Evolutionary conservation across 2,797 vertebrate species (phyloP), one percentile per base, ranked within the genome.

Genomic region (Triplophysa bombifrons): DNA sequence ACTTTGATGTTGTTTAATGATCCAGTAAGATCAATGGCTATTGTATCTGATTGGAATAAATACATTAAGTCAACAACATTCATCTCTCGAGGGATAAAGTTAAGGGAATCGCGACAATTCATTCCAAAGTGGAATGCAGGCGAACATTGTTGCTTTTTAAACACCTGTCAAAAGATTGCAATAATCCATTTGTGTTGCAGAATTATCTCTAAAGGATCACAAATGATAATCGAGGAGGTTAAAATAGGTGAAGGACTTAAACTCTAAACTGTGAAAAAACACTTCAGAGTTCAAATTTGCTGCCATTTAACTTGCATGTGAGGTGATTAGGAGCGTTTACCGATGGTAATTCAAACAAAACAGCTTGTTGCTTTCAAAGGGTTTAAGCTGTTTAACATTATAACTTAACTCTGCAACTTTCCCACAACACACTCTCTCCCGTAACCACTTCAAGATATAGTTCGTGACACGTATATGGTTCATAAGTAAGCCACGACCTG

Each of bases 401-500:
- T 81, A 78, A 67, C 51, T 56, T 69, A 67, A 82, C 67, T 74
- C 74, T 58, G 44, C 20, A 70, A 82, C 64, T 55, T 80, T 61
- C 60, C 76, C 60, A 48, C 78, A 72, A 70, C 84, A 79, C 55
- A 83, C 80, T 69, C 70, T 80, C 72, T 74, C 56, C 27, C 58
- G 20, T 72, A 67, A 76, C 79, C 79, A 83, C 78, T 80, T 81
- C 76, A 76, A 74, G 64, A 65, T 51, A 63, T 78, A 67, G 80
- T 75, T 88, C 78, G 81, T 51, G 78, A 85, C 56, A 68, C 69
- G 82, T 89, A 85, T 86, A 86, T 71, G 83, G 84, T 60, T 83
- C 74, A 68, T 66, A 86, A 89, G 83, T 80, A 55, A 58, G 71
- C 72, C 76, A 12, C 19, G 82, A 84, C 90, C 89, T 90, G 85